A percentile compares a stretch with the other conserved stretches of the same genome.
phyloP scores from a whole-genome alignment of 23 tunicate species.

The Diplosoma virens region DNA sequence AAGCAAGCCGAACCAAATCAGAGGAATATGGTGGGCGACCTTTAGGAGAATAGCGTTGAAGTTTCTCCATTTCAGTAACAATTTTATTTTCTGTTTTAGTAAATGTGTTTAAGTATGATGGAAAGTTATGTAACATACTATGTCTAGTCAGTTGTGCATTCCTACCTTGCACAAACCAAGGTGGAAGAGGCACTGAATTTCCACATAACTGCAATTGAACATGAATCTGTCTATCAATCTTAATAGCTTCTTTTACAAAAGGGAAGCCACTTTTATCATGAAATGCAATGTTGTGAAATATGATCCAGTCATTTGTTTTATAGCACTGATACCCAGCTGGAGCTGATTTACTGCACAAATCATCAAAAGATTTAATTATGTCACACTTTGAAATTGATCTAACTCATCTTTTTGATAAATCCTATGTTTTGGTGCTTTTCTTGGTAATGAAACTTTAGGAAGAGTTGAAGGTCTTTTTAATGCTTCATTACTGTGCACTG shows the following conservation, averaged over 20 bases:
- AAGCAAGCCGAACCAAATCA: conserved; percentile 3
- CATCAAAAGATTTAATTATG: no score
- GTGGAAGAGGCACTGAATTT: neutral
- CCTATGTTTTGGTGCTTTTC: conserved; percentile 18
- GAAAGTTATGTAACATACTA: conserved; percentile 14
- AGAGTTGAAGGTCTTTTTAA: conserved; percentile 22
- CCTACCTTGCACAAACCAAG: conserved; percentile 12
- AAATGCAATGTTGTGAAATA: neutral
- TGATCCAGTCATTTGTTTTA: neutral
- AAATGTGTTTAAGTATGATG: neutral
- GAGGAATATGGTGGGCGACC: conserved; percentile 30
- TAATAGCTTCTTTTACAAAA: conserved; percentile 4
- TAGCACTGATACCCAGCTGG: neutral
- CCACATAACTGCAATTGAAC: neutral
- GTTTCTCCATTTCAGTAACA: neutral
- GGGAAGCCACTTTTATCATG: neutral
- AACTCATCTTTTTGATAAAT: neutral
- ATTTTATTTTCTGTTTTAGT: neutral
- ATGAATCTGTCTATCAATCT: conserved; percentile 9
- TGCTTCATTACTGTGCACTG: neutral
- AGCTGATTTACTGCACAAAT: no score
- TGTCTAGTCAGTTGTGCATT: conserved; percentile 21
- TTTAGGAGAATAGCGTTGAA: neutral
- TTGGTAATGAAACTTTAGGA: neutral
- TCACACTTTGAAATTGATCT: no score